These are phyloP conservation scores for Drosophila paracracens DNA, from an alignment of 2,888 invertebrate genomes.

Conservation along the genomic window DNA sequence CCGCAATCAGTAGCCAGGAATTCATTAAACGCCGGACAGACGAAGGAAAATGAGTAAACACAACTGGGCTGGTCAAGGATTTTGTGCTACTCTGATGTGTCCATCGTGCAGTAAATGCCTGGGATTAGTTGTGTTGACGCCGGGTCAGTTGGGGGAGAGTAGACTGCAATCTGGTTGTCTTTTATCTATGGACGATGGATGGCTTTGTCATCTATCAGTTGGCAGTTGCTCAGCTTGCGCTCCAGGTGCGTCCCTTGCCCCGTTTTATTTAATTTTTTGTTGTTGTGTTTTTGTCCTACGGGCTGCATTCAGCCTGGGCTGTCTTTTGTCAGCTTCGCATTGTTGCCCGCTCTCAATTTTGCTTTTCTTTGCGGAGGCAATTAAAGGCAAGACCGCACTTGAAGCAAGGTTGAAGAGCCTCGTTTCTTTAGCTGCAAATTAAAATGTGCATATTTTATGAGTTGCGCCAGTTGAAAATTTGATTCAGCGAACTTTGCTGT, in stretches of 20 bases:
- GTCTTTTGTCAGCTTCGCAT: constrained; percentile 27
- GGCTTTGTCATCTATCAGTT: constrained; percentile 42
- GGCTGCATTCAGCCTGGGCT: constrained; percentile 18
- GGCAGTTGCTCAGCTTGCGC: constrained; percentile 15
- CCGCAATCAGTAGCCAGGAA: constrained; percentile 31
- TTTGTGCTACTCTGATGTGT: constrained; percentile 44
- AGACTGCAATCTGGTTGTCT: not conserved
- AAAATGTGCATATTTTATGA: constrained; percentile 63
- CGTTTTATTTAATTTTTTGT: not conserved
- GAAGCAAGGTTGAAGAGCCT: constrained; percentile 19
- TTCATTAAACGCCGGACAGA: constrained; percentile 1
- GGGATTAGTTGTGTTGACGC: constrained; percentile 65
- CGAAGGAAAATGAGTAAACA: not conserved
- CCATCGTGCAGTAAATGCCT: constrained; percentile 63
- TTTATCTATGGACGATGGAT: constrained; percentile 22
- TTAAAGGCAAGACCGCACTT: constrained; percentile 32
- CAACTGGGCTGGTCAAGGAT: constrained; percentile 19
- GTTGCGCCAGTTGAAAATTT: constrained; percentile 29
- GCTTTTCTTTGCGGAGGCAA: constrained; percentile 19
- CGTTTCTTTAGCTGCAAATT: constrained; percentile 41
- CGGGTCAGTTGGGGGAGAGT: not conserved
- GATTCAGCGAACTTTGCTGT: constrained; percentile 52
- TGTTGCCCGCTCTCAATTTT: constrained; percentile 6
- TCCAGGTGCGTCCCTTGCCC: constrained; percentile 13
- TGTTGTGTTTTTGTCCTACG: constrained; percentile 1